A percentile compares a stretch with the other conserved stretches of the same genome.
Conservation (phyloP, 1,140 invertebrate species). For the Cyrtorhinus lividipennis region DNA sequence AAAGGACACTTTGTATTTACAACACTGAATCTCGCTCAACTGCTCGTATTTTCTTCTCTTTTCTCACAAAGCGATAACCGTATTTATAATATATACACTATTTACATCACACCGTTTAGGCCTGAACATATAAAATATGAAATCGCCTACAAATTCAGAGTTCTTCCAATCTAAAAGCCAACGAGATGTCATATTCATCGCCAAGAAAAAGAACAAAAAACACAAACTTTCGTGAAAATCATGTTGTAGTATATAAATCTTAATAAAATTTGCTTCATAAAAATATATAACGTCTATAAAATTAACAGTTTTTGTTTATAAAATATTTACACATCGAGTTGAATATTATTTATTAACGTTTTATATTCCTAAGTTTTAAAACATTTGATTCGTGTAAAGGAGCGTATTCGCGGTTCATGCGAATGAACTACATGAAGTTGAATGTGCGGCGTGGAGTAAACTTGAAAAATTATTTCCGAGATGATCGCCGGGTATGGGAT, state of each 20-base stretch:
- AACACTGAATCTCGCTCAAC: not conserved
- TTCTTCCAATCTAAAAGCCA: constrained; percentile 9
- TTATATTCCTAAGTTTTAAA: not conserved
- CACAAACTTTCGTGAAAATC: not conserved
- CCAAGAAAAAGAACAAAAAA: not conserved
- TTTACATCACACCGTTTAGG: constrained; percentile 10
- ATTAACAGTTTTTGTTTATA: constrained; percentile 6
- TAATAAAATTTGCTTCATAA: constrained; percentile 2
- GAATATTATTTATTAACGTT: not conserved
- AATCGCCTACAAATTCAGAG: constrained; percentile 5
- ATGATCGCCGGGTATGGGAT: not conserved
- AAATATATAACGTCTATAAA: constrained; percentile 19
- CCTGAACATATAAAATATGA: constrained; percentile 14
- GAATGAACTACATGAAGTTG: not conserved
- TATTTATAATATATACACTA: not conserved
- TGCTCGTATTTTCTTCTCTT: not conserved
- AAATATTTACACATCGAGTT: not conserved
- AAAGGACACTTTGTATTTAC: constrained; percentile 2
- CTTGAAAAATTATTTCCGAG: not conserved
- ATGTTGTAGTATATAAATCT: no score
- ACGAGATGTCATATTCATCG: no score
- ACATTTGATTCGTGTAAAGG: not conserved
- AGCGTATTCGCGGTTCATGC: no score
- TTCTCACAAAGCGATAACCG: not conserved
- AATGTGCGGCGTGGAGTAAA: not conserved